Evolutionary conservation across 92 coral and sea anemone genomes (phyloP), one percentile per base, ranked within the genome.

Genomic region (Palythoa caribaeorum): DNA sequence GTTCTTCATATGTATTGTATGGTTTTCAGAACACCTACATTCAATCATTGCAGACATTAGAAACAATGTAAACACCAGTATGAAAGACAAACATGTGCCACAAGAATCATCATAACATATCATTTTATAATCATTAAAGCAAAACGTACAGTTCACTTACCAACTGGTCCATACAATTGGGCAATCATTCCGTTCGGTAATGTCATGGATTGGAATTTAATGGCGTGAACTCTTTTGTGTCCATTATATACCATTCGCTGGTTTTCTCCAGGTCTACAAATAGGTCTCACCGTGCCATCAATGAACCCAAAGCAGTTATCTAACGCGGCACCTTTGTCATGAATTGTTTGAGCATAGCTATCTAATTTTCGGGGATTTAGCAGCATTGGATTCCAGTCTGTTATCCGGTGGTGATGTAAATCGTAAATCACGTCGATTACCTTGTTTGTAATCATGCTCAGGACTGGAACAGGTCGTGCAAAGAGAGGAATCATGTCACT

Each of bases 401-500:
- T 66, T 66, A 66, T 66, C 36, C 72, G 72, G 72, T 66, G 72
- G 38, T 66, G 72, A 66, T 66, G 72, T 17, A n/a, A 66, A n/a
- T 66, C 9, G 36, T 66, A 66, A n/a, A 66, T 66, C 36, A 17
- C 72, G 36, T 66, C 38, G 36, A 66, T 66, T 66, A 66, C 72
- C 1, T 66, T 66, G 72, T 66, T 66, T 66, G 72, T 66, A n/a
- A 66, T 66, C 72, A 66, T 66, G 36, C 72, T 66, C 36, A 66
- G 72, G 72, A 66, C 72, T 17, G 72, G 72, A 66, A 66, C 72
- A 66, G 72, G 72, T 66, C 60, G 60, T 53, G 60, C 60, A 53
- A 53, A 53, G 60, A 53, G 60, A 53, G 60, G 60, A 53, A 3
- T 3, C 60, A 53, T 53, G 6, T 53, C 60, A 53, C 60, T 53